A percentile compares a stretch with the other conserved stretches of the same genome.
Conservation (phyloP, 2,888 invertebrate species). For the Notocelia uddmanniana region DNA sequence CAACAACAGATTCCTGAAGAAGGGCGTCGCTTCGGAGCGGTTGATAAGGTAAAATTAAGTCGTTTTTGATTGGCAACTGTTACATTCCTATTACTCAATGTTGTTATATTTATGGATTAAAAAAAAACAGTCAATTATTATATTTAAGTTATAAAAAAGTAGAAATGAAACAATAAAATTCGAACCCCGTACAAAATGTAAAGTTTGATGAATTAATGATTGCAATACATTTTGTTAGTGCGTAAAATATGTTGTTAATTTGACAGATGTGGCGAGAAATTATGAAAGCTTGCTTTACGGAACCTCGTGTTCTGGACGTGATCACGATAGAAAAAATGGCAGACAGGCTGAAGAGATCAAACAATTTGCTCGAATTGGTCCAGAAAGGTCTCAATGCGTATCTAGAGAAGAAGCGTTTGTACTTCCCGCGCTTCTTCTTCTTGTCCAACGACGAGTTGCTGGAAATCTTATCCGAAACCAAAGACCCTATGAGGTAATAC, state of each 20-base stretch:
- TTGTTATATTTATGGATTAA: background rate
- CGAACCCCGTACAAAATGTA: no score
- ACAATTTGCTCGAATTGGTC: slow-evolving; percentile 94
- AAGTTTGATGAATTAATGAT: no score
- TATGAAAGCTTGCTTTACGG: slow-evolving; percentile 92
- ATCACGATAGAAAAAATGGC: slow-evolving; percentile 97
- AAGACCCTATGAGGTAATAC: slow-evolving; percentile 94
- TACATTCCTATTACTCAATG: background rate
- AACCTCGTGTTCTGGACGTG: slow-evolving; percentile 93
- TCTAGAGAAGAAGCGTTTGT: slow-evolving; percentile 97
- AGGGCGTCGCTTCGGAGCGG: slow-evolving; percentile 96
- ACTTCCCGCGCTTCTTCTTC: slow-evolving; percentile 98
- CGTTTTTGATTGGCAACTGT: background rate
- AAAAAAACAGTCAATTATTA: background rate
- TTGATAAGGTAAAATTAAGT: slow-evolving; percentile 91
- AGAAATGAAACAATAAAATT: no score
- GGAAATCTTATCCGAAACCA: slow-evolving; percentile 98
- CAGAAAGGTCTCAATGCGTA: slow-evolving; percentile 97
- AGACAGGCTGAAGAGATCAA: slow-evolving; percentile 95
- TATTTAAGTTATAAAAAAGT: no score
- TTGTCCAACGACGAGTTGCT: slow-evolving; percentile 97
- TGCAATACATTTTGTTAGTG: background rate
- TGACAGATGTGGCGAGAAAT: slow-evolving; percentile 96
- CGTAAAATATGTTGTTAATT: background rate
- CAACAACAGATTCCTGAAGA: slow-evolving; percentile 99